These are phyloP conservation scores for Archaeoteleia sp. DNA, from an alignment of 2,888 invertebrate species.

Conservation along the genomic window DNA sequence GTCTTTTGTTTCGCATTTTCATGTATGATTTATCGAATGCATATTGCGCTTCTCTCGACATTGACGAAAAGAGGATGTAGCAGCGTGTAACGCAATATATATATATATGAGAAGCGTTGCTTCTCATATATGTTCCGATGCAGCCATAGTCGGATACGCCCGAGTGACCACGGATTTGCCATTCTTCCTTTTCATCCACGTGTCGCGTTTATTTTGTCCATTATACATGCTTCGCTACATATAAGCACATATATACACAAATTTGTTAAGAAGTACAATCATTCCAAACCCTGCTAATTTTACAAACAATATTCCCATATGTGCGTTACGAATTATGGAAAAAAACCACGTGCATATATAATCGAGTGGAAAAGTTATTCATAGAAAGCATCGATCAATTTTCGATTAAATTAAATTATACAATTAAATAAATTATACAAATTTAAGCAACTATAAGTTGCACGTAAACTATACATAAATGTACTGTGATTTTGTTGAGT, in stretches of 20 bases:
- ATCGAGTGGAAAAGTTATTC: conserved; percentile 19
- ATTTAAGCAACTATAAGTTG: too few species aligned
- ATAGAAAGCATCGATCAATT: too few species aligned
- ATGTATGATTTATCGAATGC: conserved; percentile 40
- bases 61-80: conserved; percentile 41
- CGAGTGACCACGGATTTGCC: conserved; percentile 37
- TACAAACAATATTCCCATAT: conserved; percentile 29
- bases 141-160: conserved; percentile 31
- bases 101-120: too few species aligned
- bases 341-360: conserved; percentile 15
- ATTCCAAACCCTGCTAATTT: conserved; percentile 26
- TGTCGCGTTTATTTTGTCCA: conserved; percentile 38
- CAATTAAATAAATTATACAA: too few species aligned
- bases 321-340: conserved; percentile 27
- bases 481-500: too few species aligned
- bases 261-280: conserved; percentile 10
- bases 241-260: not conserved
- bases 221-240: conserved; percentile 8
- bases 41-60: conserved; percentile 36
- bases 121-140: conserved; percentile 24
- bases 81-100: conserved; percentile 29
- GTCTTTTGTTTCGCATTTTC: conserved; percentile 24
- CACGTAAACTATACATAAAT: too few species aligned
- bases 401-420: too few species aligned
- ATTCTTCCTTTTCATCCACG: conserved; percentile 42